A percentile compares a stretch with the other conserved stretches of the same genome.
phyloP scores from a whole-genome alignment of 2,888 invertebrate species.

The Callosobruchus maculatus region DNA sequence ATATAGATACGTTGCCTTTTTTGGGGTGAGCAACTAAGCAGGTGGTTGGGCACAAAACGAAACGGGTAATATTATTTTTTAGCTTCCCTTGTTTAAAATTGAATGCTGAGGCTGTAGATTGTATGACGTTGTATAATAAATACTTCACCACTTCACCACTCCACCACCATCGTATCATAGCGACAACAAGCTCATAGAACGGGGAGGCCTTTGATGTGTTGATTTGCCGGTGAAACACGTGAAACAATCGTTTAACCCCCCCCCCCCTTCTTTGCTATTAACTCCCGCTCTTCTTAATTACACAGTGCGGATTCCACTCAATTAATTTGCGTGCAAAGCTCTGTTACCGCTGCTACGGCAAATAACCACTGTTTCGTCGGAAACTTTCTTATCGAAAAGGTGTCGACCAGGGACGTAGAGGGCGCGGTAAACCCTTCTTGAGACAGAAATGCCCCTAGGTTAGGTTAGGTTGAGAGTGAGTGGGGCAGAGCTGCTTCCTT shows the following conservation, averaged over 20 bases:
- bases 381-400: not conserved
- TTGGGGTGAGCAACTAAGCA: no score
- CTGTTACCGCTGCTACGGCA: not conserved
- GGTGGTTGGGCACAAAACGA: no score
- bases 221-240: constrained; percentile 3
- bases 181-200: not conserved
- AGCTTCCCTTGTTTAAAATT: no score
- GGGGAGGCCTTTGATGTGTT: constrained; percentile 7
- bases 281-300: constrained; percentile 8
- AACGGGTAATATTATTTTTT: no score
- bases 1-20: no score
- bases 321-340: constrained; percentile 15
- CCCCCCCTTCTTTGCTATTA: not conserved
- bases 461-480: no score
- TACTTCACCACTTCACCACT: no score
- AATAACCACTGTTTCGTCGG: not conserved
- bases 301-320: constrained; percentile 11
- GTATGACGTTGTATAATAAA: no score
- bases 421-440: no score
- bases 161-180: not conserved
- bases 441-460: no score
- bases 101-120: no score
- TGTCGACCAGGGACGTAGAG: not conserved
- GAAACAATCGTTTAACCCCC: constrained; percentile 8
- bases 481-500: no score